Conservation (phyloP, 2,113 vertebrate genomes). For the Scomber japonicus region DNA sequence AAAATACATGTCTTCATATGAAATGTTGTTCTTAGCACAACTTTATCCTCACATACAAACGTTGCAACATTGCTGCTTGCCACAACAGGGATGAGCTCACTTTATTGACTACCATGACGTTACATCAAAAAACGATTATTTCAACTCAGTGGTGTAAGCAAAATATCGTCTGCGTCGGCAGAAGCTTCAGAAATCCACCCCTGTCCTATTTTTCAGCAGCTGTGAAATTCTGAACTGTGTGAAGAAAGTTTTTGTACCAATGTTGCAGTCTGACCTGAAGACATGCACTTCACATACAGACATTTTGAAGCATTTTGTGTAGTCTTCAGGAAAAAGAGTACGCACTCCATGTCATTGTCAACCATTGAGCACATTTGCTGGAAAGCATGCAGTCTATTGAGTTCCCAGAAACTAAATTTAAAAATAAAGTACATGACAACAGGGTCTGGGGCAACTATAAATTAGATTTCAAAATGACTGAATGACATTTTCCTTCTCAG, state of each 20-base stretch:
- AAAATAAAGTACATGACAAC: slow-evolving; percentile 42
- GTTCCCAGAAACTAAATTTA: slow-evolving; percentile 27
- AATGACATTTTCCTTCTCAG: slow-evolving; percentile 68
- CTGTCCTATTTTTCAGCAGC: slow-evolving; percentile 48
- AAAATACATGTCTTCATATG: not conserved
- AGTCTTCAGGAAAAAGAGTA: slow-evolving; percentile 30
- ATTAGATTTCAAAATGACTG: slow-evolving; percentile 71
- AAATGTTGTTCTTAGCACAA: not conserved
- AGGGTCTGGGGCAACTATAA: slow-evolving; percentile 59
- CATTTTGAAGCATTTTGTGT: slow-evolving; percentile 18
- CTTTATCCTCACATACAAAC: not conserved
- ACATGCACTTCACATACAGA: not conserved
- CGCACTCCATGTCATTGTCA: slow-evolving; percentile 15
- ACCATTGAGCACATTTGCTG: slow-evolving; percentile 20
- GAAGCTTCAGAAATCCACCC: slow-evolving; percentile 40
- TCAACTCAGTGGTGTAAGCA: slow-evolving; percentile 39
- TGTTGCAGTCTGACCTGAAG: slow-evolving; percentile 12
- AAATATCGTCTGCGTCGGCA: slow-evolving; percentile 40
- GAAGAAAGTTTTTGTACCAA: slow-evolving; percentile 19
- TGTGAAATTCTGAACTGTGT: slow-evolving; percentile 22
- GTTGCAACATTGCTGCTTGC: slow-evolving; percentile 5
- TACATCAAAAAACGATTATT: slow-evolving; percentile 51
- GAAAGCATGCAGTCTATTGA: slow-evolving; percentile 32
- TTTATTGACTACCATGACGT: slow-evolving; percentile 30
- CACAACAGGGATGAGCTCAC: not conserved